These are phyloP conservation scores for Amphipoea oculea DNA, from an alignment of 2,888 invertebrate species.

Conservation along the genomic window DNA sequence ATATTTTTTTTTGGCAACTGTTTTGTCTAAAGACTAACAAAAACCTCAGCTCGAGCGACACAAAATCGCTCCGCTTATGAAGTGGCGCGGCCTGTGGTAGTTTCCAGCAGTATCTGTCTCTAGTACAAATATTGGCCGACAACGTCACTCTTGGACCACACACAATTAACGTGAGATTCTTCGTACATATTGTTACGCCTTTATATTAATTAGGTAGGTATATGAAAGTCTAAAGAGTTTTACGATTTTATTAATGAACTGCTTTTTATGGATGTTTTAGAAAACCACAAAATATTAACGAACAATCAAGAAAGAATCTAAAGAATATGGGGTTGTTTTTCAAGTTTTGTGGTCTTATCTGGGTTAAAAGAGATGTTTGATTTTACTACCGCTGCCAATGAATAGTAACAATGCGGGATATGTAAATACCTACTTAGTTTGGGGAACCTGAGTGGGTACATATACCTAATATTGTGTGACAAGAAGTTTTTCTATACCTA, in stretches of 20 bases:
- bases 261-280: background rate
- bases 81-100: conserved; percentile 64
- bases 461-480: too few species aligned
- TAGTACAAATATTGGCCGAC: conserved; percentile 81
- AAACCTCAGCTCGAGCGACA: background rate
- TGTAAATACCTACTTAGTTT: too few species aligned
- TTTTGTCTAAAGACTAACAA: background rate
- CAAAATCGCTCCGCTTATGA: conserved; percentile 69
- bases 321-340: too few species aligned
- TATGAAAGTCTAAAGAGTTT: background rate
- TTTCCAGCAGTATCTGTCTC: conserved; percentile 76
- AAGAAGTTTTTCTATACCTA: background rate
- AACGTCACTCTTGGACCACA: conserved; percentile 84
- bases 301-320: too few species aligned
- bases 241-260: background rate
- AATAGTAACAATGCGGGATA: too few species aligned
- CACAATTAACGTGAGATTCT: conserved; percentile 74
- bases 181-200: conserved; percentile 40
- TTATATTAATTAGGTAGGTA: conserved; percentile 36
- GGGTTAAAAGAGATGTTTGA: too few species aligned
- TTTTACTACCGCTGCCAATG: too few species aligned
- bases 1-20: background rate
- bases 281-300: background rate
- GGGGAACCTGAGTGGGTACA: too few species aligned
- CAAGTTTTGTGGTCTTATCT: too few species aligned